These are phyloP conservation scores for Loriculus beryllinus DNA, from an alignment of 2,797 vertebrate species.

Conservation along the genomic window DNA sequence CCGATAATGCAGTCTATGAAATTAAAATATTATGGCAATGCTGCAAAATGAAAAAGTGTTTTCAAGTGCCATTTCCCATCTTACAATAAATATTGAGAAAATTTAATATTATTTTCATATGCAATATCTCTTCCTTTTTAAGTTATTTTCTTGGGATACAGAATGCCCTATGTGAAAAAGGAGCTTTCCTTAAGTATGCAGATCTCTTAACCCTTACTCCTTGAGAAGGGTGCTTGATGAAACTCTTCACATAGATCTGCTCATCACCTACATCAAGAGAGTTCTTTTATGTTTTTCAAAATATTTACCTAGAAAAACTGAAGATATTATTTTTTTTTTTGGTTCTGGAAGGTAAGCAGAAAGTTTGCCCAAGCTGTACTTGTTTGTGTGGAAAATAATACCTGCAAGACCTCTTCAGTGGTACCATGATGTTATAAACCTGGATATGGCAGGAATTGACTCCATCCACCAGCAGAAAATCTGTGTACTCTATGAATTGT, in stretches of 20 bases:
- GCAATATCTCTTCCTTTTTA: not conserved
- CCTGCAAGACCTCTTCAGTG: not conserved
- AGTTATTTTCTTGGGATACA: not conserved
- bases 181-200: not conserved
- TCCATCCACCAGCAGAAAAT: not conserved
- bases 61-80: not conserved
- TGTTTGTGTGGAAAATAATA: not conserved
- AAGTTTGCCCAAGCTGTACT: not conserved
- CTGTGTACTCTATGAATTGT: not conserved
- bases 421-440: not conserved
- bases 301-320: not conserved
- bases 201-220: not conserved
- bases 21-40: not conserved
- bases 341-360: not conserved
- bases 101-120: not conserved
- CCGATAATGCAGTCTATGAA: not conserved
- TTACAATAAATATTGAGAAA: not conserved
- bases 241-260: not conserved
- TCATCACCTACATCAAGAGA: not conserved
- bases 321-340: too few species aligned
- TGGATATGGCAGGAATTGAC: not conserved
- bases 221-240: not conserved
- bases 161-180: not conserved
- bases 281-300: not conserved
- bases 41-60: not conserved